Evolutionary conservation across 2,888 invertebrate genomes (phyloP), one percentile per base, ranked within the genome.

Genomic region (Vanessa cardui): DNA sequence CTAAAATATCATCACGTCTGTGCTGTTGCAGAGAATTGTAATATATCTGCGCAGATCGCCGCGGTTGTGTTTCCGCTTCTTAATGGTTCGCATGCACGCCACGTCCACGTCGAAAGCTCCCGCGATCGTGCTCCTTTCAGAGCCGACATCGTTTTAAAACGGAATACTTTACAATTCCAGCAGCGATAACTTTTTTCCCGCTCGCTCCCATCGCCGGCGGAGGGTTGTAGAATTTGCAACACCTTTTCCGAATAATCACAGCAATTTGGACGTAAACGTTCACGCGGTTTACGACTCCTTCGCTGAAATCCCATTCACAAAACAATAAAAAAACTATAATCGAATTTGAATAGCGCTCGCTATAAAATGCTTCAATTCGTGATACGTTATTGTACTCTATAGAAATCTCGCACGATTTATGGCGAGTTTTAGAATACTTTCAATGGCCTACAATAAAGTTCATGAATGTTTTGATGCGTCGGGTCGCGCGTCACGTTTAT

Each of bases 401-500:
- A 54, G 56, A 64, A 50, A 62, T 65, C 49, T 56, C 47, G 20
- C 75, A 72, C 74, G 73, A 84, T 86, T 87, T 87, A 85, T 84
- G 80, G 76, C 72, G 76, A 74, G 76, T 81, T 81, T 83, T 81
- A 80, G 75, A 79, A 85, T 84, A 85, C 87, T 86, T 87, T 88
- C 82, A 85, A 82, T 82, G 76, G 71, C 80, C 83, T 76, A 64
- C 60, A 54, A 88, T 89, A 88, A 88, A 88, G 86, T 83, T 83
- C 74, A 80, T 83, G 83, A 82, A 83, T 77, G 75, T 72, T 72
- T 78, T 77, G 74, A 75, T 78, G 75, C 82, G 81, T 83, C 82
- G 85, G 82, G 80, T 80, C 82, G 83, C 82, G 83, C 52, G 33
- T 39, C 33, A 39, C 33, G 50, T 60, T 60, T 46, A 44, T 8